Conservation (phyloP, 2,797 vertebrate species). For the Phoebastria nigripes region DNA sequence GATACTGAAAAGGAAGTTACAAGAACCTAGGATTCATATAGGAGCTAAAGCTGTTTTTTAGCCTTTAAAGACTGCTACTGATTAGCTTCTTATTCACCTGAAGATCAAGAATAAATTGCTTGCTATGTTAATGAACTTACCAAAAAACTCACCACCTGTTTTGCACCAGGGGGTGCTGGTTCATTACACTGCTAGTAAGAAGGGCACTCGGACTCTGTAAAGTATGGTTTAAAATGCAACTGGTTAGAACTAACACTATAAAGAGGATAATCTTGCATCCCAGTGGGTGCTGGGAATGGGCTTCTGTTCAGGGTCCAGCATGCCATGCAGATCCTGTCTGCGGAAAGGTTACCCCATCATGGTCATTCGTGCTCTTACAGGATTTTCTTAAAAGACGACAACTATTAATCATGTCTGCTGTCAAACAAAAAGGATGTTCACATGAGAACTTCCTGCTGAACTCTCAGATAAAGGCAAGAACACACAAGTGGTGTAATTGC, state of each 20-base stretch:
- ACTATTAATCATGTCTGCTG: neutral
- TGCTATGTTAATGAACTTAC: neutral
- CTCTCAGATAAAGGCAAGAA: neutral
- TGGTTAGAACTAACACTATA: neutral
- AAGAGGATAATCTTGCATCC: neutral
- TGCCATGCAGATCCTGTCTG: neutral
- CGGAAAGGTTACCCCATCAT: fast-evolving
- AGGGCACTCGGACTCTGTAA: neutral
- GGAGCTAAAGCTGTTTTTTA: neutral
- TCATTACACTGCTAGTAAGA: neutral
- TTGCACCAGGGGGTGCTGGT: neutral
- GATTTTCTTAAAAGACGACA: neutral
- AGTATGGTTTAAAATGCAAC: neutral
- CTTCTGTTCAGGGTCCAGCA: neutral
- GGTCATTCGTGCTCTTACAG: neutral
- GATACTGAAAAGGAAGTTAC: neutral
- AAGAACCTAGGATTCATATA: neutral
- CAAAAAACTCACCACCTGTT: neutral
- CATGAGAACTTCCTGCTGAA: neutral
- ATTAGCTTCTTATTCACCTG: neutral
- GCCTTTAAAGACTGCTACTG: neutral
- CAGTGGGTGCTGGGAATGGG: fast-evolving
- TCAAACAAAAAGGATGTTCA: neutral
- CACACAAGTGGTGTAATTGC: neutral
- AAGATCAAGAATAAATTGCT: neutral